Evolutionary conservation across 2,113 vertebrate species (phyloP).

Genomic region (Macheiramphus alcinus): DNA sequence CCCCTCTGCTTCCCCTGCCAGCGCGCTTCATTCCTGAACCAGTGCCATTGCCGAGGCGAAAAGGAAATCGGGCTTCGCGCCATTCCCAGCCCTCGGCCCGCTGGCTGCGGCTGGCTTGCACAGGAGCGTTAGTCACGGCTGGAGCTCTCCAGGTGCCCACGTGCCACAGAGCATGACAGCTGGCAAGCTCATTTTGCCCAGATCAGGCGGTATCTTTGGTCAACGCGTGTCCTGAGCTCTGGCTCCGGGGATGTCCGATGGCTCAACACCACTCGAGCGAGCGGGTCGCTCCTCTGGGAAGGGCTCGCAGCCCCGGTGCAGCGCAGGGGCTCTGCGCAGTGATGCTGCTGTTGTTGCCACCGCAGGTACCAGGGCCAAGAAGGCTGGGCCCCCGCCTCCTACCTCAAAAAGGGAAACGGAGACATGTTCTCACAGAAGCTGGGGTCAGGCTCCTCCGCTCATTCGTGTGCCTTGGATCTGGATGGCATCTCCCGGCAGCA

Average conservation of each 20-base stretch:
- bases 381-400: slow-evolving; percentile 97
- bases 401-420: slow-evolving; percentile 86
- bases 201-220: background rate
- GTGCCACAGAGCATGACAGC: background rate
- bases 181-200: background rate
- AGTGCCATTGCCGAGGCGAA: background rate
- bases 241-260: rapidly evolving
- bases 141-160: background rate
- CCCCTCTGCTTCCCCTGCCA: background rate
- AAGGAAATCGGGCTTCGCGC: rapidly evolving
- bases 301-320: rapidly evolving
- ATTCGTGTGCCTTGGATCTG: slow-evolving; percentile 82
- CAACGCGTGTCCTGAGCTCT: rapidly evolving
- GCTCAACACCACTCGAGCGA: rapidly evolving
- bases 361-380: slow-evolving; percentile 90
- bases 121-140: background rate
- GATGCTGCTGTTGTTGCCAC: background rate
- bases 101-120: background rate
- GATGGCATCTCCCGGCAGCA: slow-evolving; percentile 84
- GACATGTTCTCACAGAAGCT: slow-evolving; percentile 82
- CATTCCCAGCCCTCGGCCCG: background rate
- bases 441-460: slow-evolving; percentile 74
- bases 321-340: rapidly evolving
- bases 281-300: rapidly evolving
- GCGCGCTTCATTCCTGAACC: background rate